Conservation (phyloP, 64 coral and sea anemone species). For the Hydrozoanthus tunicans region DNA sequence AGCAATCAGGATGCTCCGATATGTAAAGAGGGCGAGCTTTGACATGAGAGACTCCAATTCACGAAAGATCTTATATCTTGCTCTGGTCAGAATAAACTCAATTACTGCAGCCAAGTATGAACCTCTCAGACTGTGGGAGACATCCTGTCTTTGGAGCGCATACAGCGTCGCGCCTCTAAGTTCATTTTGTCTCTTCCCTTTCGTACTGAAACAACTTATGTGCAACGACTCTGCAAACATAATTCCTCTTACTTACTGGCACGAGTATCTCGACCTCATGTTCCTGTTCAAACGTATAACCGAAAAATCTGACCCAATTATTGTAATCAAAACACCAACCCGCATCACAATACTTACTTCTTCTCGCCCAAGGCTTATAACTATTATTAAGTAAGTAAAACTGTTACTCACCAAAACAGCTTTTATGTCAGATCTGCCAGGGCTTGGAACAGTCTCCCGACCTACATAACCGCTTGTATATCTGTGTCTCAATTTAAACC, state of each 20-base stretch:
- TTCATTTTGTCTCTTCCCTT: conserved; percentile 49
- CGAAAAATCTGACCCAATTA: conserved; percentile 1
- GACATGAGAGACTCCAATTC: conserved; percentile 3
- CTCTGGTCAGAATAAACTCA: conserved; percentile 19
- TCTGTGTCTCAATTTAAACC: conserved; percentile 14
- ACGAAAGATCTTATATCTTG: conserved; percentile 26
- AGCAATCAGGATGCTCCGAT: conserved; percentile 32
- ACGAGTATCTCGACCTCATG: conserved; percentile 9
- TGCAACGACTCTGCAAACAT: conserved; percentile 41
- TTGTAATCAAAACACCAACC: conserved; percentile 15
- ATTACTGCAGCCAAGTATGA: conserved; percentile 40
- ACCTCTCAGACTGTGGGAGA: conserved; percentile 29
- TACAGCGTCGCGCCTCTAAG: conserved; percentile 20
- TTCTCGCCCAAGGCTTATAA: not conserved
- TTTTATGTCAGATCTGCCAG: not conserved
- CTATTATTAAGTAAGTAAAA: not conserved
- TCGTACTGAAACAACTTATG: conserved; percentile 18
- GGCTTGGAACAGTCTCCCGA: not conserved
- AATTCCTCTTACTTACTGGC: not conserved
- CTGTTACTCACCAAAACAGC: not conserved
- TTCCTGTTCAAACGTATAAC: conserved; percentile 12
- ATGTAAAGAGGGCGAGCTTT: conserved; percentile 21
- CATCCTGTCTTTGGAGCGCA: conserved; percentile 36
- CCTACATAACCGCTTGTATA: not conserved
- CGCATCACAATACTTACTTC: not conserved